Evolutionary conservation across 2,888 invertebrate genomes (phyloP), one percentile per base, ranked within the genome.

Genomic region (Molanna angustata): DNA sequence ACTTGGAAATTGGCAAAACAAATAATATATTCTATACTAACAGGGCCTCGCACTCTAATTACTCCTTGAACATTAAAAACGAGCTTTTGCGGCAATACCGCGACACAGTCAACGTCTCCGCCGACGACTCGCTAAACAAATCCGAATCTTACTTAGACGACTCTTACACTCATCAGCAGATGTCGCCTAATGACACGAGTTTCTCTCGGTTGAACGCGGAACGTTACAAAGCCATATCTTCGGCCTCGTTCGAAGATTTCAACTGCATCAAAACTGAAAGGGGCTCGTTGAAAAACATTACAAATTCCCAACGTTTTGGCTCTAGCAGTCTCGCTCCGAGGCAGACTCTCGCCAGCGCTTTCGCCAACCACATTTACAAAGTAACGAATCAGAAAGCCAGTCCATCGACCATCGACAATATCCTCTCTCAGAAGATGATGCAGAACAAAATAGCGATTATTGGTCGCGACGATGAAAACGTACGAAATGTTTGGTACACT

Each of bases 341-440:
- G 62, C 71, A 73, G 14, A 72, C 76, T 0, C 58, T 77, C 58
- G 74, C 76, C 0, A 74, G 73, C 45, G 76, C 72, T 1, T 62
- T 77, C 54, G 75, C 69, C 0, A 75, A 77, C 58, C 77, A 77
- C 41, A 77, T 77, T 37, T 76, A 76, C 51, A 77, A 76, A 70
- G 76, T 77, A 46, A 77, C 77, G 60, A 76, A 76, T 70, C 77
- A 77, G 57, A 77, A 76, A 55, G 75, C 76, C 20, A 74, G 74
- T 32, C 71, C 74, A 45, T 73, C 75, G 4, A 67, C 71, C 3
- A 71, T 77, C 17, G 74, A 76, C 49, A 73, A 74, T 57, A 74
- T 77, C 60, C 62, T 77, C 48, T 73, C 76, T 49, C 74, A 74
- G 70, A 77, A 77, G 43, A 27, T 54, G 33, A 41, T 42, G 40